Base-by-base conservation (phyloP, 2,113 vertebrate species). In the Chionis minor region DNA sequence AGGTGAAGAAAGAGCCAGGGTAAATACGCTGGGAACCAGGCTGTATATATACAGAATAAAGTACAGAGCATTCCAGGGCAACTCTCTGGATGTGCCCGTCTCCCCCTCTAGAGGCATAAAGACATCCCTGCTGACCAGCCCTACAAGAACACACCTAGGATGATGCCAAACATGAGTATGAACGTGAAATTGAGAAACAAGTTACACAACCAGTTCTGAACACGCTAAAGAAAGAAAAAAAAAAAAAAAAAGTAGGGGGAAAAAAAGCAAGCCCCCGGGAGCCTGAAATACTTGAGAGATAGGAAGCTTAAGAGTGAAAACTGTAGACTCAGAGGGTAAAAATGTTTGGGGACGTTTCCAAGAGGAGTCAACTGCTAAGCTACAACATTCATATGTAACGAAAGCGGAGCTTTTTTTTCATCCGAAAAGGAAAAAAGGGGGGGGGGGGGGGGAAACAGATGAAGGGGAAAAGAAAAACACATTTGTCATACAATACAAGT, bases 381-480 rank as follows among this genome's bases (percentile, higher is more conserved):
- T 38, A 65, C 62, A 84, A 82, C 56, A 18, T 63, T 49, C 69
- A 19, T 3, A 51, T 24, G 40, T 13, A 79, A 79, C 0, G 23
- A 86, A 86, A 90, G 81, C 0, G 0, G 49, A 75, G 72, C 59
- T 67, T 80, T 78, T 78, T 58, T 65, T 82, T 81, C 62, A 63
- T n/a, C 72, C 56, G 42, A 78, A 95, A 80, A 52, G 33, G 14
- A 3, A 40, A 33, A n/a, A 56, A 52, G 38, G 38, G 38, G 38
- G 23, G 7, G 27, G 28, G 38, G 73, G 27, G 24, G 56, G 65
- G 17, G 79, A 79, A 90, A 92, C 77, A 91, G 89, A 90, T 8
- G 79, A 90, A 81, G 84, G 63, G 81, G 35, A 40, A 85, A 96
- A 97, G 91, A 77, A 96, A 96, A 96, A 74, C 94, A 75, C 95